A percentile compares a stretch with the other conserved stretches of the same genome.
These are phyloP conservation scores for Colletes gigas DNA, from an alignment of 1,140 invertebrate species.

Conservation along the genomic window DNA sequence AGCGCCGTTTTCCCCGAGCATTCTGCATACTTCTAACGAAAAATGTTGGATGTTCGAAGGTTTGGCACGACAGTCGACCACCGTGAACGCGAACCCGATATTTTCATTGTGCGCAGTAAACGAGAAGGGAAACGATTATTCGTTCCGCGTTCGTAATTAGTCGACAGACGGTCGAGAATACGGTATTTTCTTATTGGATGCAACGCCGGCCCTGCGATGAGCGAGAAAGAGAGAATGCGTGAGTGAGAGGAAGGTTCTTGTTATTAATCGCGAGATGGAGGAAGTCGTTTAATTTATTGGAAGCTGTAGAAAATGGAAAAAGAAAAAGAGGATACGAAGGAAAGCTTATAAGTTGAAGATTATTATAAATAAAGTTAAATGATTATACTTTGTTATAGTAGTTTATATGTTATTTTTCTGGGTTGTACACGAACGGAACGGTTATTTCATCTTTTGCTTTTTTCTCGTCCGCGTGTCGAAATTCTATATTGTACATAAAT, in stretches of 20 bases:
- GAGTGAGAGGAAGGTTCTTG: conserved; percentile 20
- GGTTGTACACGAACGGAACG: background rate
- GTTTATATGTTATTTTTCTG: conserved; percentile 38
- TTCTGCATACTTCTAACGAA: too few relatives aligned
- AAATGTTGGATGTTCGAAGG: too few relatives aligned
- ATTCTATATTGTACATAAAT: conserved; percentile 27
- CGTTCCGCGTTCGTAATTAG: conserved; percentile 16
- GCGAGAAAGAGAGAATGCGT: background rate
- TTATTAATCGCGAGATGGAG: conserved; percentile 28
- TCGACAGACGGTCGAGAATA: conserved; percentile 4
- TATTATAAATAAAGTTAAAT: conserved; percentile 53
- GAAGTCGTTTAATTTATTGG: conserved; percentile 45
- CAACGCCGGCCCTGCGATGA: conserved; percentile 25
- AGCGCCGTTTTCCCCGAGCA: too few relatives aligned
- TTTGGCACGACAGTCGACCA: background rate
- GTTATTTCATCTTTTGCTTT: background rate
- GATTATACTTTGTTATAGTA: conserved; percentile 52
- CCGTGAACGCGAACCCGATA: background rate
- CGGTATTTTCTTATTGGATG: conserved; percentile 38
- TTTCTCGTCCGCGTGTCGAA: background rate
- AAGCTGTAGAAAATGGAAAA: conserved; percentile 21
- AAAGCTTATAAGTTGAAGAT: conserved; percentile 41
- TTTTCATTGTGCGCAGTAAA: too few relatives aligned
- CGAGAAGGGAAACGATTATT: background rate
- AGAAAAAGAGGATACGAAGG: conserved; percentile 9